Percentiles rank a stretch among this genome's conserved stretches.
Evolutionary conservation across 2,888 invertebrate genomes (phyloP).

Genomic region (Papilio protenor): DNA sequence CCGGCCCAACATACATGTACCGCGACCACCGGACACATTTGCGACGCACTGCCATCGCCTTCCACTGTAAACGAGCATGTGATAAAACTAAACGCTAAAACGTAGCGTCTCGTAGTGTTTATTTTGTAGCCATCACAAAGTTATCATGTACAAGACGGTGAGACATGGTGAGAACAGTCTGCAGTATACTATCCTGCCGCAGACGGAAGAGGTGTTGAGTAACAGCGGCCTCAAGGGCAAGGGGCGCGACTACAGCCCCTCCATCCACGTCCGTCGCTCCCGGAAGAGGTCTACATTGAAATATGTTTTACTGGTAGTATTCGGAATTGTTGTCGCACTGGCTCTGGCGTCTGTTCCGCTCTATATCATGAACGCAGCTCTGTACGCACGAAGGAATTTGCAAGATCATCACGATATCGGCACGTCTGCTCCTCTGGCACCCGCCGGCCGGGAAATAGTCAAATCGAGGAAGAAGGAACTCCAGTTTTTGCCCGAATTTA

Average conservation of each 20-base stretch:
- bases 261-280: conserved; percentile 73
- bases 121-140: conserved; percentile 64
- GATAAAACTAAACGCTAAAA: conserved; percentile 63
- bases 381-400: conserved; percentile 61
- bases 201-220: conserved; percentile 87
- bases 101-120: conserved; percentile 67
- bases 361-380: conserved; percentile 69
- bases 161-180: conserved; percentile 89
- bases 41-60: conserved; percentile 53
- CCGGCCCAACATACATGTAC: conserved; percentile 61
- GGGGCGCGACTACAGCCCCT: conserved; percentile 80
- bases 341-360: conserved; percentile 69
- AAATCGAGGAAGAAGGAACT: conserved; percentile 76
- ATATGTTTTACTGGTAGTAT: conserved; percentile 70
- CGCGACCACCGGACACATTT: conserved; percentile 56
- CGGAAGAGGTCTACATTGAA: conserved; percentile 70
- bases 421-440: conserved; percentile 62
- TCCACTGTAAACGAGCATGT: conserved; percentile 70
- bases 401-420: conserved; percentile 58
- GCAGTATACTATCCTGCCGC: conserved; percentile 89
- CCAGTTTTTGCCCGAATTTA: conserved; percentile 63
- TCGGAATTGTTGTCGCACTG: conserved; percentile 68
- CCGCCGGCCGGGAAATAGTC: conserved; percentile 64
- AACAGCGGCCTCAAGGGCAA: conserved; percentile 85
- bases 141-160: conserved; percentile 89